These are phyloP conservation scores for Nasonovia ribisnigri DNA, from an alignment of 2,888 invertebrate species.

Conservation along the genomic window DNA sequence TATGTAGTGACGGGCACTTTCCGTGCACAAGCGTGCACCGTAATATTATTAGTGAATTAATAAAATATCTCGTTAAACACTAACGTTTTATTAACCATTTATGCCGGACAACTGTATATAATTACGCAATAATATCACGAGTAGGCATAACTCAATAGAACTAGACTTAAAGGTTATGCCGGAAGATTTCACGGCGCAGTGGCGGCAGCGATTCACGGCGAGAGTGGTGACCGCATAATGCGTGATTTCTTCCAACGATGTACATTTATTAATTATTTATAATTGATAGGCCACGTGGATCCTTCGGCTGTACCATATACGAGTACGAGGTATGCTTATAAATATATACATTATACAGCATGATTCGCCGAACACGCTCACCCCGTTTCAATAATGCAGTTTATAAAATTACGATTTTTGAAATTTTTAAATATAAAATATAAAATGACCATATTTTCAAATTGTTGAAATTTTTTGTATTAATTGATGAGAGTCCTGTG, in stretches of 20 bases:
- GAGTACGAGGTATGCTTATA: neutral
- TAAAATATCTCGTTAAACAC: slow-evolving; percentile 14
- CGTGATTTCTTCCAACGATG: neutral
- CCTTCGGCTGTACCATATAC: neutral
- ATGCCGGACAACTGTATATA: slow-evolving; percentile 27
- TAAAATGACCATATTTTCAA: too few relatives aligned
- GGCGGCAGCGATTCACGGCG: neutral
- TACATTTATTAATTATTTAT: slow-evolving; percentile 11
- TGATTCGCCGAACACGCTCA: too few relatives aligned
- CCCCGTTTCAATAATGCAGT: too few relatives aligned
- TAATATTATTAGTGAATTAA: neutral
- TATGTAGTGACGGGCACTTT: neutral
- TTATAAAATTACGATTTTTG: too few relatives aligned
- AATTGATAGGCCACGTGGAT: neutral
- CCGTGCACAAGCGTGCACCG: neutral
- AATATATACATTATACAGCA: too few relatives aligned
- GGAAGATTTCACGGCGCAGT: neutral
- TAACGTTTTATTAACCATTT: slow-evolving; percentile 26
- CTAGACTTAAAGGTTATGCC: slow-evolving; percentile 8
- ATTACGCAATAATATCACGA: slow-evolving; percentile 17
- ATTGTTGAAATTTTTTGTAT: too few relatives aligned
- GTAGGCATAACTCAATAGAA: slow-evolving; percentile 13
- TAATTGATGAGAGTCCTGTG: too few relatives aligned
- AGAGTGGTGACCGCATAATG: neutral
- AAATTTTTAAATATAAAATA: too few relatives aligned